Percentiles rank a stretch among this genome's conserved stretches.
phyloP scores from a whole-genome alignment of 92 coral and sea anemone genomes.

The Plumapathes pennacea region DNA sequence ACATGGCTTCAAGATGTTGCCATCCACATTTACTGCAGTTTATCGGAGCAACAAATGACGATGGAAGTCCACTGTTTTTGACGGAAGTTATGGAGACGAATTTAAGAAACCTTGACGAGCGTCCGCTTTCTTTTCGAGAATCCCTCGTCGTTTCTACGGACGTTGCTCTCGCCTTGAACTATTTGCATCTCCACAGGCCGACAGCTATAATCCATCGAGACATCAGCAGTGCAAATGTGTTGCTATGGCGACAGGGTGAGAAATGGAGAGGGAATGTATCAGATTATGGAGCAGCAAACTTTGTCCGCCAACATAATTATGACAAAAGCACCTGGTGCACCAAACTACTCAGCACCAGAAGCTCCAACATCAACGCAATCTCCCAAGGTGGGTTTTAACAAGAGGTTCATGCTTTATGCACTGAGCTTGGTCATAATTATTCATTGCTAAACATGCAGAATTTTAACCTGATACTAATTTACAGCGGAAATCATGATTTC shows the following conservation, averaged over 20 bases:
- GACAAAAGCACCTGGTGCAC: constrained; percentile 67
- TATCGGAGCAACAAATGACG: constrained; percentile 51
- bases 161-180: constrained; percentile 49
- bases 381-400: constrained; percentile 28
- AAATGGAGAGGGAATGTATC: constrained; percentile 57
- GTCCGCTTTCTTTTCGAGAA: constrained; percentile 25
- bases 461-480: too few relatives aligned
- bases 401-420: too few relatives aligned
- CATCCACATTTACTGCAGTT: constrained; percentile 62
- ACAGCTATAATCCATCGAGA: constrained; percentile 61
- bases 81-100: constrained; percentile 48
- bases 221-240: constrained; percentile 63
- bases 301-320: constrained; percentile 46
- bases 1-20: constrained; percentile 65
- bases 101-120: constrained; percentile 33
- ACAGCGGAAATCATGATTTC: too few relatives aligned
- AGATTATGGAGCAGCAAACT: constrained; percentile 65
- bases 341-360: constrained; percentile 56
- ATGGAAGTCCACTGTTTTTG: constrained; percentile 27
- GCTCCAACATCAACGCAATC: constrained; percentile 30
- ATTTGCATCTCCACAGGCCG: constrained; percentile 51
- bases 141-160: constrained; percentile 25
- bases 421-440: too few relatives aligned
- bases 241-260: constrained; percentile 41
- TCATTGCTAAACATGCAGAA: too few relatives aligned